phyloP scores from a whole-genome alignment of 2,888 invertebrate species.

The Geotrupes spiniger region DNA sequence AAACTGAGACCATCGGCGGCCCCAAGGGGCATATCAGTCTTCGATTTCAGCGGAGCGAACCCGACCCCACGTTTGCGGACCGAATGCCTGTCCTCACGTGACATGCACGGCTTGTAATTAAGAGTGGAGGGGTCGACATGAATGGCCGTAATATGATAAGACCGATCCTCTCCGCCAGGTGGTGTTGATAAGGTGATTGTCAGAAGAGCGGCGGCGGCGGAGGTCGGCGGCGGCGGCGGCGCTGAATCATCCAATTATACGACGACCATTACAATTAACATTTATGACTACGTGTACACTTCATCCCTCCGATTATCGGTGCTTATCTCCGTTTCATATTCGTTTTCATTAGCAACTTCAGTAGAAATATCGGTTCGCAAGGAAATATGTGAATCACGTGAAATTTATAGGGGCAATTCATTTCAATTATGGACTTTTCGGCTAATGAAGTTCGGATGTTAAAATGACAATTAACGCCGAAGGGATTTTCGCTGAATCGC shows the following conservation, averaged over 20 bases:
- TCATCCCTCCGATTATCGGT: constrained; percentile 26
- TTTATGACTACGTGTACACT: constrained; percentile 27
- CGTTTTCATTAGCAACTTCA: constrained; percentile 19
- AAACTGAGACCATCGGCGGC: not conserved
- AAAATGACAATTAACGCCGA: constrained; percentile 1
- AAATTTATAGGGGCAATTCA: constrained; percentile 2
- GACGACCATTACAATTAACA: constrained; percentile 29
- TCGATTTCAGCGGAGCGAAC: constrained; percentile 9
- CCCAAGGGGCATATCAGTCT: constrained; percentile 10
- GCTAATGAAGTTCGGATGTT: constrained; percentile 5
- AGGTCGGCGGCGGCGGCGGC: constrained; percentile 11
- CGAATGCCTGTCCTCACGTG: constrained; percentile 13
- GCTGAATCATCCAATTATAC: constrained; percentile 29
- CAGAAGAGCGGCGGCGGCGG: constrained; percentile 11
- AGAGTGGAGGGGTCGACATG: constrained; percentile 24
- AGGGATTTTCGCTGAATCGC: too few species aligned
- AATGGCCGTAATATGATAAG: constrained; percentile 32
- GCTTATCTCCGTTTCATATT: constrained; percentile 26
- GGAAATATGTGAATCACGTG: constrained; percentile 6
- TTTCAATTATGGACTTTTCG: constrained; percentile 6
- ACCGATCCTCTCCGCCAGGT: constrained; percentile 29
- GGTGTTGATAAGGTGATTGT: constrained; percentile 30
- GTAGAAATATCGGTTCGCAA: constrained; percentile 5
- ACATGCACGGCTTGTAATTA: constrained; percentile 20
- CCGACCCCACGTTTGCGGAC: constrained; percentile 16